These are phyloP conservation scores for Xenopus laevis DNA, from an alignment of 2,113 vertebrate species.

Conservation along the genomic window DNA sequence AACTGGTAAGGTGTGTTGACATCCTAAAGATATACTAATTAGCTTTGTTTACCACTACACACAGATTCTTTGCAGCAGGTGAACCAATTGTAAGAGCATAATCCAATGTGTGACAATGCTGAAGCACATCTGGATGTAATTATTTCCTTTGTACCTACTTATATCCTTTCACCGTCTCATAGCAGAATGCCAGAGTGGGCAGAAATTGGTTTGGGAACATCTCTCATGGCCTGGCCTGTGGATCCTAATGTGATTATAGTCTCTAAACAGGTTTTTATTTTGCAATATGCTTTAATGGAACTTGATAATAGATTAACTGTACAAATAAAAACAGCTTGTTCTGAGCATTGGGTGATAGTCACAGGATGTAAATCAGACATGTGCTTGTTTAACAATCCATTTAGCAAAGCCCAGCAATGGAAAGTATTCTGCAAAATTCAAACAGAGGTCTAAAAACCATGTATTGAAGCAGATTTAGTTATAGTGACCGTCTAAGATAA, in stretches of 20 bases:
- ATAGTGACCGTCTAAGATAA: too few relatives aligned
- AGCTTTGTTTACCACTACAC: neutral
- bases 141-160: conserved; percentile 4
- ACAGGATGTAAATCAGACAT: conserved; percentile 17
- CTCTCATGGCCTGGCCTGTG: conserved; percentile 1
- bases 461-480: neutral
- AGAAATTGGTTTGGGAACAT: conserved; percentile 24
- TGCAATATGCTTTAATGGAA: conserved; percentile 25
- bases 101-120: neutral
- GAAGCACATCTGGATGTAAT: conserved; percentile 20
- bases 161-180: neutral
- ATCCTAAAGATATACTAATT: conserved; percentile 9
- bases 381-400: conserved; percentile 19
- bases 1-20: neutral
- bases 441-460: neutral
- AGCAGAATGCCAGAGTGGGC: neutral
- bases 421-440: neutral
- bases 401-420: neutral
- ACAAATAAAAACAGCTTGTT: conserved; percentile 45
- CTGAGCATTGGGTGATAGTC: conserved; percentile 23
- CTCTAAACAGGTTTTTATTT: conserved; percentile 36
- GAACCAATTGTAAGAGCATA: neutral
- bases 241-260: conserved; percentile 35
- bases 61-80: neutral
- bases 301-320: conserved; percentile 40